phyloP scores from a whole-genome alignment of 2,113 vertebrate species.

The Chamaetylas fuelleborni region DNA sequence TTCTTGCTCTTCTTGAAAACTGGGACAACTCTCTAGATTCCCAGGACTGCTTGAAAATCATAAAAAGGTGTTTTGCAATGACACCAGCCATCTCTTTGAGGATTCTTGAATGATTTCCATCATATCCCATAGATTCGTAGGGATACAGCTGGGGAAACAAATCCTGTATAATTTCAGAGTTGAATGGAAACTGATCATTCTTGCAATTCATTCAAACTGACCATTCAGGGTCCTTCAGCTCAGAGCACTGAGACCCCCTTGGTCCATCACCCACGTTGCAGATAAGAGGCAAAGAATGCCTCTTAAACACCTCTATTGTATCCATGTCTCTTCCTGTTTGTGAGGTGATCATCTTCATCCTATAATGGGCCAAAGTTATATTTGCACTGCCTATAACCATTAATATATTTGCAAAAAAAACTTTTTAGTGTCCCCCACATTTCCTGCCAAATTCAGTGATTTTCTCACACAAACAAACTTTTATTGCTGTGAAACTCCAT shows the following conservation, averaged over 20 bases:
- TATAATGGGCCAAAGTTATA: background rate
- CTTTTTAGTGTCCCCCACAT: background rate
- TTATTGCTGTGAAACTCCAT: background rate
- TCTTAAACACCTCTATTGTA: background rate
- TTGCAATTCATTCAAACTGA: background rate
- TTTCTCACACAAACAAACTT: background rate
- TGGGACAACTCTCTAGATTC: background rate
- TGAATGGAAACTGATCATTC: background rate
- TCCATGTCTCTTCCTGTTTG: background rate
- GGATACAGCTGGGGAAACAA: background rate
- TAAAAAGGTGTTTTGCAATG: background rate
- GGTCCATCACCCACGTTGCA: background rate
- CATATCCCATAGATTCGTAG: background rate
- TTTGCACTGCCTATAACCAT: background rate
- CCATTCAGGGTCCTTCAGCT: background rate
- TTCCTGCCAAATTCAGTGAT: background rate
- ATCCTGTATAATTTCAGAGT: rapidly evolving
- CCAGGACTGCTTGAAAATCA: background rate
- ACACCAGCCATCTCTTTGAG: background rate
- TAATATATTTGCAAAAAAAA: background rate
- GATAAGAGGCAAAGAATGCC: background rate
- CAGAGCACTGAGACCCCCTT: background rate
- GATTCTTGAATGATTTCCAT: background rate
- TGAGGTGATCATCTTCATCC: background rate
- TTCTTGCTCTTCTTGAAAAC: background rate